phyloP scores from a whole-genome alignment of 2,113 vertebrate species.

The Eira barbara region DNA sequence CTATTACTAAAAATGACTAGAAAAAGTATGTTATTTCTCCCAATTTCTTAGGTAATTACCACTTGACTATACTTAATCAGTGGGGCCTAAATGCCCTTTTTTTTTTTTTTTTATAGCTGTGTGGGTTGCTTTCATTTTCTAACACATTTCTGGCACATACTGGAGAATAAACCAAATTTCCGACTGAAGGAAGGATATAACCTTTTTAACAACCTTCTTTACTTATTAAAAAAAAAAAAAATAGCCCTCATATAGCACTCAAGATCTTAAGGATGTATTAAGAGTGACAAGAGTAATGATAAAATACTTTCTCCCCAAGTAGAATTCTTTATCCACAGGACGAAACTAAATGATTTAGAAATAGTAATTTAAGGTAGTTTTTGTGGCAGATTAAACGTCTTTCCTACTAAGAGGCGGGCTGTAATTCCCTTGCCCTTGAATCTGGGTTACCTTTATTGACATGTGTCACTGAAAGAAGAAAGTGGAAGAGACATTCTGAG shows the following conservation, averaged over 20 bases:
- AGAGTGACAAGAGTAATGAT: background rate
- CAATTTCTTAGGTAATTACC: slow-evolving; percentile 30
- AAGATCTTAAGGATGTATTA: background rate
- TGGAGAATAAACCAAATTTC: background rate
- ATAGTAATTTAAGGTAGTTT: background rate
- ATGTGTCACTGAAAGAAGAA: background rate
- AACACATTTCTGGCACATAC: background rate
- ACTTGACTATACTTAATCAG: slow-evolving; percentile 29
- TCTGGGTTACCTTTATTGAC: background rate
- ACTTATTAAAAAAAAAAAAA: background rate
- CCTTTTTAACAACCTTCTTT: background rate
- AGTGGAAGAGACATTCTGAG: background rate
- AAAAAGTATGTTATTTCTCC: background rate
- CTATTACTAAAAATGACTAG: slow-evolving; percentile 38
- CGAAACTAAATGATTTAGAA: background rate
- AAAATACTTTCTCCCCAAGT: background rate
- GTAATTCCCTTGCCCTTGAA: background rate
- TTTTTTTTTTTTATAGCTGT: background rate
- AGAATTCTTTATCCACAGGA: background rate
- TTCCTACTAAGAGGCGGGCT: background rate
- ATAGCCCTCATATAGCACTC: background rate
- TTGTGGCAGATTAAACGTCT: background rate
- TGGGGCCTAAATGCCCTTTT: background rate
- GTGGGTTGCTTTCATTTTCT: background rate
- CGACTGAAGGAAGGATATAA: background rate